Percentiles rank a stretch among this genome's conserved stretches.
Evolutionary conservation across 1,140 invertebrate species (phyloP).

Genomic region (Sitobion miscanthi): DNA sequence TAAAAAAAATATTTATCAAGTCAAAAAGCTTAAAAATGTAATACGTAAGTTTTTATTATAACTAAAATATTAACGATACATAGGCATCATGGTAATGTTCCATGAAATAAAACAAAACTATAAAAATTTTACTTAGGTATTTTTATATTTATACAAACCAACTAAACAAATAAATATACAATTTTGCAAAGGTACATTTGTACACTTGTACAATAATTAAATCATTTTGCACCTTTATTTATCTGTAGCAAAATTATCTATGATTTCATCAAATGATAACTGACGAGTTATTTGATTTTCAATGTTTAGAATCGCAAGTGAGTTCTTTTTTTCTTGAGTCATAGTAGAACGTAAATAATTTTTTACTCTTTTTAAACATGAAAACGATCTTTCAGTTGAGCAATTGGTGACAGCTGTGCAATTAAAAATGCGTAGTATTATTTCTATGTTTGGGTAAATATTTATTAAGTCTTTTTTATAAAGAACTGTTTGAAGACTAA

Average conservation of each 20-base stretch:
- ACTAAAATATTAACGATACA: too few species aligned
- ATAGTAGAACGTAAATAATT: slow-evolving; percentile 8
- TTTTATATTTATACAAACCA: too few species aligned
- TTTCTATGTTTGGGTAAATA: background rate
- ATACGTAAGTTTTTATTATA: too few species aligned
- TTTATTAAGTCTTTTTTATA: background rate
- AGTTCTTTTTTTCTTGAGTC: background rate
- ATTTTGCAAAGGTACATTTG: too few species aligned
- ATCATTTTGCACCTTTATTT: slow-evolving; percentile 27
- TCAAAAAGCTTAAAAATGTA: too few species aligned
- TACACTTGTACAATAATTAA: too few species aligned
- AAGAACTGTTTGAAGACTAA: background rate
- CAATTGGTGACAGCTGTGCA: slow-evolving; percentile 46
- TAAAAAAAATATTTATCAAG: too few species aligned
- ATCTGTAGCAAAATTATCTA: background rate
- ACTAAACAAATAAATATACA: too few species aligned
- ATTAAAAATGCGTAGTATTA: background rate
- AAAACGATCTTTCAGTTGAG: slow-evolving; percentile 38
- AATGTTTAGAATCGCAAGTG: background rate
- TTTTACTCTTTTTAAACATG: slow-evolving; percentile 20
- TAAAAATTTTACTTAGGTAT: too few species aligned
- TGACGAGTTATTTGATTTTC: slow-evolving; percentile 2
- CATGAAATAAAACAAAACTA: too few species aligned
- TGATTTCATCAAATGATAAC: background rate
- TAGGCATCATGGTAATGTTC: too few species aligned